phyloP scores from a whole-genome alignment of 2,888 invertebrate species.

The Epicampocera succincta region DNA sequence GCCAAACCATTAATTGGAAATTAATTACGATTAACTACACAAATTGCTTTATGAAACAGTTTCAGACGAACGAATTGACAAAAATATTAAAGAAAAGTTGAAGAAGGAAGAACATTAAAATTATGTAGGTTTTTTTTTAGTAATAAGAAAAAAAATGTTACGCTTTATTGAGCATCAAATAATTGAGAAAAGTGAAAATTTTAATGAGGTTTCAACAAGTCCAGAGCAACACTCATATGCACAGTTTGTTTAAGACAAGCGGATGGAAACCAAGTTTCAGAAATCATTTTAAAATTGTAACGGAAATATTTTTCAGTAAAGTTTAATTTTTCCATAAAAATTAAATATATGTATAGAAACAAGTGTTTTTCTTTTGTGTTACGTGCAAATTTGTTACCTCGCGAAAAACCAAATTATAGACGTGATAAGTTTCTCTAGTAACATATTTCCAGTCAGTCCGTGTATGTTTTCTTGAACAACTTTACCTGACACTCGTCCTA shows the following conservation, averaged over 20 bases:
- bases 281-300: slow-evolving; percentile 18
- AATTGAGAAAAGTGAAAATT: slow-evolving; percentile 14
- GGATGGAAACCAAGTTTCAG: slow-evolving; percentile 29
- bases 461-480: too few relatives aligned
- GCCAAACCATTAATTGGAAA: slow-evolving; percentile 40
- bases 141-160: slow-evolving; percentile 43
- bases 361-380: too few relatives aligned
- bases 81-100: slow-evolving; percentile 10
- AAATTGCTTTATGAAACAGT: slow-evolving; percentile 41
- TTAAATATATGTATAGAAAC: slow-evolving; percentile 19
- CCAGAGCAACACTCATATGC: slow-evolving; percentile 26
- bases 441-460: too few relatives aligned
- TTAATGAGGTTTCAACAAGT: slow-evolving; percentile 34
- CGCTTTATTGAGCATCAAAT: slow-evolving; percentile 58
- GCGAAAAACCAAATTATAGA: too few relatives aligned
- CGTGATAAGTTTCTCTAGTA: too few relatives aligned
- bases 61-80: slow-evolving; percentile 31
- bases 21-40: slow-evolving; percentile 49
- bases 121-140: neutral
- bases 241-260: slow-evolving; percentile 50
- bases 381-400: too few relatives aligned
- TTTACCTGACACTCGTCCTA: too few relatives aligned
- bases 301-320: neutral
- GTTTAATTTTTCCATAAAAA: neutral
- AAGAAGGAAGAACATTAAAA: slow-evolving; percentile 23